A percentile compares a stretch with the other conserved stretches of the same genome.
Evolutionary conservation across 2,113 vertebrate species (phyloP).

Genomic region (Steatornis caripensis): DNA sequence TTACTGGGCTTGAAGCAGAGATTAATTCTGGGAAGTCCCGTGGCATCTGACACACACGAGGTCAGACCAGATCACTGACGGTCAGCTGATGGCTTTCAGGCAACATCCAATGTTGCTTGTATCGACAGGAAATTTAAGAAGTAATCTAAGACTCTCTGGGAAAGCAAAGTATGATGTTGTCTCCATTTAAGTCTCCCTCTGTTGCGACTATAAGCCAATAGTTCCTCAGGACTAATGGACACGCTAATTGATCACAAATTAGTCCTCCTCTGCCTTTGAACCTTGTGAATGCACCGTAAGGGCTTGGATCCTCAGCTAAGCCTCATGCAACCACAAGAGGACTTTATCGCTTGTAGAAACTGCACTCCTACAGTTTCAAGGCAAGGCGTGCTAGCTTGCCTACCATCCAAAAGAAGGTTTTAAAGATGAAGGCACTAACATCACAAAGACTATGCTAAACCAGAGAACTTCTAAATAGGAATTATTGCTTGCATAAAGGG

Average conservation of each 20-base stretch:
- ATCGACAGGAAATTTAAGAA: neutral
- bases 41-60: neutral
- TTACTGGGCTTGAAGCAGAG: constrained; percentile 22
- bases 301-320: neutral
- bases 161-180: neutral
- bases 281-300: neutral
- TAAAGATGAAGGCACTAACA: neutral
- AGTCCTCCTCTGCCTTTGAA: neutral
- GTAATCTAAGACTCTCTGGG: neutral
- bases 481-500: neutral
- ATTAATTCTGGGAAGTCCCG: constrained; percentile 20
- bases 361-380: neutral
- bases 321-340: neutral
- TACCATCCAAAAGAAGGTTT: neutral
- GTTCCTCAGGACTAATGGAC: neutral
- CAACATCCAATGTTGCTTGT: constrained; percentile 5
- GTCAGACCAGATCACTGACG: neutral
- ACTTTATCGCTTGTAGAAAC: neutral
- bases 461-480: neutral
- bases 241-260: neutral
- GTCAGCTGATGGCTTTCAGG: constrained; percentile 14
- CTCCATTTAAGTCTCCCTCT: neutral
- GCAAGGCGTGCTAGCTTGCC: neutral
- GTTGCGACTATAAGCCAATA: neutral
- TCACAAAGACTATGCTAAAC: neutral